Evolutionary conservation across 2,113 vertebrate genomes (phyloP).

Genomic region (Crotophaga sulcirostris): DNA sequence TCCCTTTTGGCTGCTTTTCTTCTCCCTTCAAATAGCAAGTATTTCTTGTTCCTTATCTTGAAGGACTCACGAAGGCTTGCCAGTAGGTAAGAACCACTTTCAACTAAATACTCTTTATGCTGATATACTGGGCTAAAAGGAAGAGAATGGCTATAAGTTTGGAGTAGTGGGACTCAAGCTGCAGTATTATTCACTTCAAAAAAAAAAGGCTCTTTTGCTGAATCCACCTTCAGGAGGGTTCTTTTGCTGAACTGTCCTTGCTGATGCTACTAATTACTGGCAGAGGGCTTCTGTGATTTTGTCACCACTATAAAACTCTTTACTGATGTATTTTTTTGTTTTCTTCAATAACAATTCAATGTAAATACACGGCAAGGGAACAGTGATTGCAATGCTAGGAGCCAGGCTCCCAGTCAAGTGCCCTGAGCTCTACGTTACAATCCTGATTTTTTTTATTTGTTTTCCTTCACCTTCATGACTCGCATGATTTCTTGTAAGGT

Average conservation of each 20-base stretch:
- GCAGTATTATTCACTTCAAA: background rate
- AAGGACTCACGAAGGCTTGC: background rate
- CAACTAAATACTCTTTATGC: background rate
- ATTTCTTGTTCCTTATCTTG: background rate
- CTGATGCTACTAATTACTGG: background rate
- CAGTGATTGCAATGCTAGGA: background rate
- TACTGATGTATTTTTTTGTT: background rate
- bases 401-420: background rate
- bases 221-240: background rate
- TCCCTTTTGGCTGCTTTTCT: background rate
- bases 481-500: background rate
- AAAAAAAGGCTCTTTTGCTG: background rate
- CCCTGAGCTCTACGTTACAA: background rate
- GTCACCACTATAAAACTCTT: background rate
- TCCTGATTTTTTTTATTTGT: background rate
- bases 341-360: background rate
- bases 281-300: background rate
- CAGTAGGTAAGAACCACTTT: background rate
- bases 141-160: background rate
- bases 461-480: background rate
- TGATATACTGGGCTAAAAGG: background rate
- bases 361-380: background rate
- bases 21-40: background rate
- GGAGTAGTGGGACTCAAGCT: background rate
- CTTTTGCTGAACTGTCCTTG: background rate